phyloP scores from a whole-genome alignment of 2,888 invertebrate genomes.

The Tridacna gigas region DNA sequence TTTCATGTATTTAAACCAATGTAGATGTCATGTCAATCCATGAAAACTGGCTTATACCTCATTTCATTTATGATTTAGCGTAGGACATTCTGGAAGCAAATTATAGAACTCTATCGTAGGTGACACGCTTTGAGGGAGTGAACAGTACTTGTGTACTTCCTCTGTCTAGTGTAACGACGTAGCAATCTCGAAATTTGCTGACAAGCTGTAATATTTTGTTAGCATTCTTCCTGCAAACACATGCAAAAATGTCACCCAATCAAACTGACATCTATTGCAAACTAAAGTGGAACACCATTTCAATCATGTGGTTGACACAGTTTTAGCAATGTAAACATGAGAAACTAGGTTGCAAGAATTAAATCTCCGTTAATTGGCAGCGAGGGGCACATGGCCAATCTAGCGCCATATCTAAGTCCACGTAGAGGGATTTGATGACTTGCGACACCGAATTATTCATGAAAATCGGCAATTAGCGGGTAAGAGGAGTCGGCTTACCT shows the following conservation, averaged over 20 bases:
- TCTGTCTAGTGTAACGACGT: not conserved
- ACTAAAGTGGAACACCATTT: not conserved
- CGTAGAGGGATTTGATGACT: constrained; percentile 28
- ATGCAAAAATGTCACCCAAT: not conserved
- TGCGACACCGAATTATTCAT: not conserved
- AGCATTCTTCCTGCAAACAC: not conserved
- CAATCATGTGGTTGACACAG: constrained; percentile 57
- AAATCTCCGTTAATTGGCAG: constrained; percentile 48
- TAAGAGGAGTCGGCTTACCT: constrained; percentile 69
- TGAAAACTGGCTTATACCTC: too few relatives aligned
- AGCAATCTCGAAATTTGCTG: not conserved
- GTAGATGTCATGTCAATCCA: too few relatives aligned
- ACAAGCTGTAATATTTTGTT: not conserved
- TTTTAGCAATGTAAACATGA: constrained; percentile 56
- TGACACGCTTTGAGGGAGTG: too few relatives aligned
- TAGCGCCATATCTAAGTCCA: constrained; percentile 76
- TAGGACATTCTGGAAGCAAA: too few relatives aligned
- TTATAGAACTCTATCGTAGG: too few relatives aligned
- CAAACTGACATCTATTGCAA: constrained; percentile 34
- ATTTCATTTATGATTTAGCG: too few relatives aligned
- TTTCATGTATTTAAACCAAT: too few relatives aligned
- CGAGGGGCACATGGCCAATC: constrained; percentile 62
- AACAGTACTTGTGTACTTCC: not conserved
- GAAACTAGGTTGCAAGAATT: constrained; percentile 59
- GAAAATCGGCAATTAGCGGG: not conserved